Percentiles rank a stretch among this genome's conserved stretches.
These are phyloP conservation scores for Xenopus petersii DNA, from an alignment of 2,797 vertebrate genomes.

Conservation along the genomic window DNA sequence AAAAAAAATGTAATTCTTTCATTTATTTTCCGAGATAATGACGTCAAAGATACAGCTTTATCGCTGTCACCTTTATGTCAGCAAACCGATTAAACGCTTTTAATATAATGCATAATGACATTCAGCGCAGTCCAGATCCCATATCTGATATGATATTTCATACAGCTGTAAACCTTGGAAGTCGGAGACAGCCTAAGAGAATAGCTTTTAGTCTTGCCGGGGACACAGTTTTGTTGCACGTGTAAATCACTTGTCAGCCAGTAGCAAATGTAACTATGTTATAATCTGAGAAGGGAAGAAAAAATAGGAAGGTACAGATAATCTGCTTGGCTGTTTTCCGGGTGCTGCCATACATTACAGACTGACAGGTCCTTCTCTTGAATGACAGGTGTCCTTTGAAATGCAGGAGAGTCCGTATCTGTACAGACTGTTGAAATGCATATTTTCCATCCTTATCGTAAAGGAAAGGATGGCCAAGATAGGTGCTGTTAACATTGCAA, in stretches of 20 bases:
- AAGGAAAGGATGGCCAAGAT: conserved; percentile 99
- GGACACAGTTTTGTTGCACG: conserved; percentile 82
- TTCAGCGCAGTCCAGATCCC: conserved; percentile 79
- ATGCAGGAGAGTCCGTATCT: conserved; percentile 90
- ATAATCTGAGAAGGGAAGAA: conserved; percentile 70
- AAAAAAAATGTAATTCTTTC: no score
- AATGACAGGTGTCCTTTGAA: conserved; percentile 99
- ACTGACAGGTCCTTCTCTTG: conserved; percentile 97
- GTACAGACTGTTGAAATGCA: conserved; percentile 99
- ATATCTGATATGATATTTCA: conserved; percentile 82
- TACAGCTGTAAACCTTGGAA: conserved; percentile 84
- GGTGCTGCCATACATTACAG: conserved; percentile 82
- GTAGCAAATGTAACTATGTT: conserved; percentile 84
- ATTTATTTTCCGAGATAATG: conserved; percentile 53
- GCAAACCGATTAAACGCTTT: conserved; percentile 71
- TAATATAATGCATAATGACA: conserved; percentile 78
- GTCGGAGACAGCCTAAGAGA: conserved; percentile 83
- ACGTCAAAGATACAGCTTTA: conserved; percentile 72
- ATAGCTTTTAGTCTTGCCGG: conserved; percentile 73
- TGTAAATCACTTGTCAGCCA: conserved; percentile 97
- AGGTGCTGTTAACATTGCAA: conserved; percentile 99
- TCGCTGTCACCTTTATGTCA: conserved; percentile 85
- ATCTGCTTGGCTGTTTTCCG: conserved; percentile 90
- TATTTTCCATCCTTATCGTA: conserved; percentile 98
- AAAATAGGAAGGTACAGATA: conserved; percentile 83